These are phyloP conservation scores for Pelagia noctiluca DNA, from an alignment of 30 jellyfish, hydroid and myxozoan genomes.

Conservation along the genomic window DNA sequence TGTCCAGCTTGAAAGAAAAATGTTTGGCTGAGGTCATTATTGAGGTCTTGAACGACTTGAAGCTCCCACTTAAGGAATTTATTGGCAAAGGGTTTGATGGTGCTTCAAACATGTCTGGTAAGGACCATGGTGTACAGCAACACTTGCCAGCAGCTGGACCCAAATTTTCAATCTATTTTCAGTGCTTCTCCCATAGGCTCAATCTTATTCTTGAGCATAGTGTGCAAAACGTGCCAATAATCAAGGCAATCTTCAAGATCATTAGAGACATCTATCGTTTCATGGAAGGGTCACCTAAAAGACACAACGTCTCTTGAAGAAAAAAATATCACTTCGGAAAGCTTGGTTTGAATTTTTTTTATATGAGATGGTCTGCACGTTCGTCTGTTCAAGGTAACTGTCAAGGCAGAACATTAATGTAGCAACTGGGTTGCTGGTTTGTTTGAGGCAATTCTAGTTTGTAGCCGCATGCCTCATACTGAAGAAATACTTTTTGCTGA, in stretches of 20 bases:
- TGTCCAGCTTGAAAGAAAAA: conserved; percentile 50
- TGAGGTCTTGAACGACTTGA: conserved; percentile 27
- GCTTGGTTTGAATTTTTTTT: conserved; percentile 17
- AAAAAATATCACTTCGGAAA: conserved; percentile 26
- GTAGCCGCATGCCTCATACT: conserved; percentile 36
- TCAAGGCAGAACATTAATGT: conserved; percentile 17
- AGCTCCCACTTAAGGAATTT: conserved; percentile 17
- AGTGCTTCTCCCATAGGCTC: conserved; percentile 46
- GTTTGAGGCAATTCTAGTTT: conserved; percentile 13
- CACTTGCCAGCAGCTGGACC: conserved; percentile 48
- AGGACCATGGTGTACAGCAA: conserved; percentile 29
- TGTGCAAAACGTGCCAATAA: conserved; percentile 4
- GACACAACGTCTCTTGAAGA: conserved; percentile 15
- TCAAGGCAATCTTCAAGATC: conserved; percentile 24
- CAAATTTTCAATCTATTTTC: conserved; percentile 20
- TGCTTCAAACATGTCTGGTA: no score
- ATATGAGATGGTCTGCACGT: conserved; percentile 35
- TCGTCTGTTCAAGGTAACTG: not conserved
- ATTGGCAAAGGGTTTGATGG: conserved; percentile 60
- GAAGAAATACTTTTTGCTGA: conserved; percentile 6
- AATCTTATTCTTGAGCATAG: conserved; percentile 29
- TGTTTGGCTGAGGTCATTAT: conserved; percentile 34
- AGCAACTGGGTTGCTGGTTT: conserved; percentile 5
- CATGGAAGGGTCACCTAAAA: conserved; percentile 59
- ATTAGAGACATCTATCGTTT: conserved; percentile 40